Conservation (phyloP, 2,888 invertebrate genomes). For the Sycophila texana region DNA sequence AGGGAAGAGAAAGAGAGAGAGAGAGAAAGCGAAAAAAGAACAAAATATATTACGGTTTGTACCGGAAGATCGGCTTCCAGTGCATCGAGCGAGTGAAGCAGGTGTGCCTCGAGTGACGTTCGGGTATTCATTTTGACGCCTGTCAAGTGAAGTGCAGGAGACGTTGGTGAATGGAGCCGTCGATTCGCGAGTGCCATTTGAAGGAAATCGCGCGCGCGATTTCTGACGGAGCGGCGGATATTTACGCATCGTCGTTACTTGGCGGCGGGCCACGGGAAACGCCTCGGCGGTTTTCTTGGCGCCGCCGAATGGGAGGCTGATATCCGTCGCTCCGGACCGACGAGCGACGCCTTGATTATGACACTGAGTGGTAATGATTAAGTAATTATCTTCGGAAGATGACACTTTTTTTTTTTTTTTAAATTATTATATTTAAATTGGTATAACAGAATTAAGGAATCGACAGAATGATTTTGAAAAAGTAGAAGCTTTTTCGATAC, state of each 20-base stretch:
- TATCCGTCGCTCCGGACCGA: slow-evolving; percentile 2
- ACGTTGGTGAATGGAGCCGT: slow-evolving; percentile 21
- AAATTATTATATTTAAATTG: background rate
- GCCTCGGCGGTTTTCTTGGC: slow-evolving; percentile 43
- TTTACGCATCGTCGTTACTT: slow-evolving; percentile 8
- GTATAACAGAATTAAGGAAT: too few species aligned
- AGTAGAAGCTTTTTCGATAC: too few species aligned
- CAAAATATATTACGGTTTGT: background rate
- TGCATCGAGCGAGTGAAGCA: slow-evolving; percentile 5
- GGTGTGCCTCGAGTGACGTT: background rate
- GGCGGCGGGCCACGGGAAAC: slow-evolving; percentile 16
- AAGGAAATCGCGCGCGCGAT: background rate
- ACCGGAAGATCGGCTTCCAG: background rate
- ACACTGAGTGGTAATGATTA: background rate
- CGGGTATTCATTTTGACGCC: background rate
- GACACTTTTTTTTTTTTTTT: background rate
- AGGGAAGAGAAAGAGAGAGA: background rate
- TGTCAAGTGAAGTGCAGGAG: slow-evolving; percentile 12
- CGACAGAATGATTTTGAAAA: too few species aligned
- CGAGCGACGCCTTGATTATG: background rate
- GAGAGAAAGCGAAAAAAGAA: background rate
- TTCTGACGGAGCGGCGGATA: background rate
- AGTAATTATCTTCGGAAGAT: background rate
- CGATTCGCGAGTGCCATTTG: background rate
- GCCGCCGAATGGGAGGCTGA: background rate